Conservation (phyloP, 2,888 invertebrate species). For the Amaurobius ferox region DNA sequence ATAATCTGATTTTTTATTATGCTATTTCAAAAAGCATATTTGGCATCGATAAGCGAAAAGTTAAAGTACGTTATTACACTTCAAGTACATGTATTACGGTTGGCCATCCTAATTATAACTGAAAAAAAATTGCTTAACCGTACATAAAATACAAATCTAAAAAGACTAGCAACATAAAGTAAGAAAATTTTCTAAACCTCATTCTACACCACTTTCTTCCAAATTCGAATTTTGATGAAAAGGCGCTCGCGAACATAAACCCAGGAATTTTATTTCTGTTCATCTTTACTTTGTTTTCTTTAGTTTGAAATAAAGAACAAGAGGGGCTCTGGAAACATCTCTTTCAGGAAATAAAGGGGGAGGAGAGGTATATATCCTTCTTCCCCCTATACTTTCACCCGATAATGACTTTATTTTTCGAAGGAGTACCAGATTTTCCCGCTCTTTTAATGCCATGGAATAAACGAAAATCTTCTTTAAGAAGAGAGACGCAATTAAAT, state of each 20-base stretch:
- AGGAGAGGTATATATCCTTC: not conserved
- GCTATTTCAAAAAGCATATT: too few relatives aligned
- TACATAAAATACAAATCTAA: too few relatives aligned
- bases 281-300: constrained; percentile 5
- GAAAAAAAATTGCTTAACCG: too few relatives aligned
- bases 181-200: not conserved
- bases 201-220: not conserved
- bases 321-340: not conserved
- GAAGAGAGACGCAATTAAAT: not conserved
- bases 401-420: constrained; percentile 7
- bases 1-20: too few relatives aligned
- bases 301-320: not conserved
- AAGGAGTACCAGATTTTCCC: not conserved
- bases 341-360: not conserved
- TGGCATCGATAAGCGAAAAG: too few relatives aligned
- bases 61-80: too few relatives aligned
- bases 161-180: too few relatives aligned
- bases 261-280: not conserved
- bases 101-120: too few relatives aligned
- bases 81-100: too few relatives aligned
- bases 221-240: not conserved
- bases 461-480: not conserved
- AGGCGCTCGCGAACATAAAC: not conserved
- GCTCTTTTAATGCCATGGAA: not conserved
- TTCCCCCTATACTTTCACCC: not conserved